phyloP scores from a whole-genome alignment of 37 sponge, comb jelly and placozoan species.

The Beroe forskalii region DNA sequence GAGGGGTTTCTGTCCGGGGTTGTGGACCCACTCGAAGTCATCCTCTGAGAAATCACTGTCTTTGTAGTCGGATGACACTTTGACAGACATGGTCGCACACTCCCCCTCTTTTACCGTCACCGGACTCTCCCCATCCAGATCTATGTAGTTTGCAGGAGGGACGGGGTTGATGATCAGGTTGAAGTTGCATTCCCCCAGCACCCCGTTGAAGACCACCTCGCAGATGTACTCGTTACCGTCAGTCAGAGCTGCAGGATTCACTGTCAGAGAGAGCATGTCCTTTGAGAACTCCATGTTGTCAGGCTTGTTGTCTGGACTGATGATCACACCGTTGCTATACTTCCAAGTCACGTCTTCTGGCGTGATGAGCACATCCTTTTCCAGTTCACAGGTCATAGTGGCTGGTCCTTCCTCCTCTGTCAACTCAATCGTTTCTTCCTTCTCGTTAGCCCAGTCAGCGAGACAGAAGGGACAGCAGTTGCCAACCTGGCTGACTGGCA shows the following conservation, averaged over 20 bases:
- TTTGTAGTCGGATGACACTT: background rate
- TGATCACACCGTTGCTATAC: background rate
- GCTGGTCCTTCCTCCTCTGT: constrained; percentile 45
- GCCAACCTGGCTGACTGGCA: constrained; percentile 2
- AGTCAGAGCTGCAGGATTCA: background rate
- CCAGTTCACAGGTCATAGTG: background rate
- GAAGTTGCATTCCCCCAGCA: background rate
- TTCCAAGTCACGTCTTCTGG: constrained; percentile 56
- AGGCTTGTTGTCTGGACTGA: background rate
- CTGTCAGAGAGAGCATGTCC: constrained; percentile 22
- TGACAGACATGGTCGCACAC: constrained; percentile 27
- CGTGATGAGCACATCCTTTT: background rate
- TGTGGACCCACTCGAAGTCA: constrained; percentile 2
- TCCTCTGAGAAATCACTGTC: background rate
- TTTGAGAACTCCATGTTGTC: constrained; percentile 40
- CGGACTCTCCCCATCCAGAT: constrained; percentile 36
- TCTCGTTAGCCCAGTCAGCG: constrained; percentile 62
- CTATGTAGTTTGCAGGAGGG: constrained; percentile 23
- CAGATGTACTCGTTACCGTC: constrained; percentile 19
- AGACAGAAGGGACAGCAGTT: constrained; percentile 48
- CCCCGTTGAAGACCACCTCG: constrained; percentile 39
- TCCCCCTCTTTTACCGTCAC: background rate
- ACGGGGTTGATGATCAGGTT: constrained; percentile 5
- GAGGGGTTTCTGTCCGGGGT: background rate
- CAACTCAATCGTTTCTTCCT: constrained; percentile 23